Conservation (phyloP, 1,140 invertebrate species). For the Bombus haemorrhoidalis region DNA sequence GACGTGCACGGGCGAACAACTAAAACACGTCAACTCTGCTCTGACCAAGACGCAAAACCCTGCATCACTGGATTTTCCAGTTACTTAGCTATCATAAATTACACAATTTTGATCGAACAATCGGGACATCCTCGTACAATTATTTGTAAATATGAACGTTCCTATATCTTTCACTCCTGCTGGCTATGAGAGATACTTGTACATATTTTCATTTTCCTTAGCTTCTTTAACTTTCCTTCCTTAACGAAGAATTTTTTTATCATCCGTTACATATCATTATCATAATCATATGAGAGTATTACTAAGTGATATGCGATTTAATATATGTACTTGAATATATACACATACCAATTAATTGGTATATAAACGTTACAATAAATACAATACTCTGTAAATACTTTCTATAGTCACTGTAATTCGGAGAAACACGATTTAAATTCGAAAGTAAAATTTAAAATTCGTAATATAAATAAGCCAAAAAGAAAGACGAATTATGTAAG, state of each 20-base stretch:
- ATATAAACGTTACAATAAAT: neutral
- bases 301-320: too few relatives aligned
- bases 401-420: neutral
- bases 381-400: neutral
- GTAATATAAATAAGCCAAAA: neutral
- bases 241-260: too few relatives aligned
- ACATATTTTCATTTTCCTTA: too few relatives aligned
- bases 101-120: neutral
- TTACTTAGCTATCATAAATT: neutral
- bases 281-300: too few relatives aligned
- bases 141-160: too few relatives aligned
- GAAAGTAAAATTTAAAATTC: neutral
- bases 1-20: constrained; percentile 35
- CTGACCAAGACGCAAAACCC: constrained; percentile 1
- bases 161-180: too few relatives aligned
- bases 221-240: too few relatives aligned
- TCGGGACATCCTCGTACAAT: too few relatives aligned
- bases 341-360: neutral
- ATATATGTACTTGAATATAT: too few relatives aligned
- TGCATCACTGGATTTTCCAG: neutral
- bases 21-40: constrained; percentile 30
- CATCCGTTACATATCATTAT: too few relatives aligned
- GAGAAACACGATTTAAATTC: neutral
- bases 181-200: too few relatives aligned
- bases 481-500: neutral